phyloP scores from a whole-genome alignment of 2,888 invertebrate genomes.

The Deladenus siricidicola region DNA sequence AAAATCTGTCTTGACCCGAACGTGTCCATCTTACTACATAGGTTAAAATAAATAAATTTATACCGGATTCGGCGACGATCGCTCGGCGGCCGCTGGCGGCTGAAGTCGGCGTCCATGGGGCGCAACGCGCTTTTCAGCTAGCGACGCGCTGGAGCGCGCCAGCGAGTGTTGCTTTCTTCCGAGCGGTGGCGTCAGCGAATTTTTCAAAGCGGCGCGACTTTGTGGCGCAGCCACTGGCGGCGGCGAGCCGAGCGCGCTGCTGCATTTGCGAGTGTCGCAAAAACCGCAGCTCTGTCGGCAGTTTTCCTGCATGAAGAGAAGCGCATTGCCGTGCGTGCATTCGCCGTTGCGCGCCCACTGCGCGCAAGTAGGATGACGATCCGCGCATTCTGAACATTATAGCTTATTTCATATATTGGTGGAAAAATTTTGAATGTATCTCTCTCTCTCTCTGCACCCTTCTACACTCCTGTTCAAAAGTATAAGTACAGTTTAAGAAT shows the following conservation, averaged over 20 bases:
- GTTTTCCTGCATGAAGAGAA: conserved; percentile 47
- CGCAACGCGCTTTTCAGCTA: no score
- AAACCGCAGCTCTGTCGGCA: conserved; percentile 44
- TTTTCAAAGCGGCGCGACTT: neutral
- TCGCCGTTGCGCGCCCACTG: conserved; percentile 30
- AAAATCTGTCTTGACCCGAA: no score
- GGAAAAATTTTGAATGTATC: no score
- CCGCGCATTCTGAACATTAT: conserved; percentile 36
- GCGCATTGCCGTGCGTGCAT: conserved; percentile 19
- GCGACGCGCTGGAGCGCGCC: no score
- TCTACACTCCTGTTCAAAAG: no score
- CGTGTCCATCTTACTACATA: no score
- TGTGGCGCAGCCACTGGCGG: neutral
- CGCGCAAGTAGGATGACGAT: conserved; percentile 45
- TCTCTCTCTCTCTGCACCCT: no score
- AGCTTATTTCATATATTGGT: neutral
- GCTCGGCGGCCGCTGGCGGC: no score
- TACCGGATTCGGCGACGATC: neutral
- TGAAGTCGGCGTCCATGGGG: no score
- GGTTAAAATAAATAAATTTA: no score
- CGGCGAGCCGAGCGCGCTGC: neutral
- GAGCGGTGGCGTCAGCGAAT: neutral
- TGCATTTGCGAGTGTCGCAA: conserved; percentile 19
- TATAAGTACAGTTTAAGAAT: no score
- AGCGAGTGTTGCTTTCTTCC: no score